phyloP scores from a whole-genome alignment of 2,113 vertebrate species.

The Pholis gunnellus region DNA sequence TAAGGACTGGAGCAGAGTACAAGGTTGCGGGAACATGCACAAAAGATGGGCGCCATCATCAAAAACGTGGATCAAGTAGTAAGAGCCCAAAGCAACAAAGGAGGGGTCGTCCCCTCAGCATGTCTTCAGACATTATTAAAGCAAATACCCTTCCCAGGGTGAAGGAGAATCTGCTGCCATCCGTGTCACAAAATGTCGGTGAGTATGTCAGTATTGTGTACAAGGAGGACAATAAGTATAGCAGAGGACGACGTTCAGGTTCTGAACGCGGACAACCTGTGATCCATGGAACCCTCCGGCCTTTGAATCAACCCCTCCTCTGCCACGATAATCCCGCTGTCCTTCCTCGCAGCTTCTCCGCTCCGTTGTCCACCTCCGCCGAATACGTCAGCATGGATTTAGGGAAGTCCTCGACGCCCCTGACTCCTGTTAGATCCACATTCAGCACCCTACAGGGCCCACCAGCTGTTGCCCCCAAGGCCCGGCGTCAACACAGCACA shows the following conservation, averaged over 20 bases:
- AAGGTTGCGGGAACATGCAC: constrained; percentile 72
- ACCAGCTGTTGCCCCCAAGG: constrained; percentile 68
- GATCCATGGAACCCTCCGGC: constrained; percentile 75
- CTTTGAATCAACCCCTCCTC: constrained; percentile 72
- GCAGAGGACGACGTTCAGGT: constrained; percentile 35
- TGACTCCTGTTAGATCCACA: constrained; percentile 72
- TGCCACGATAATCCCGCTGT: constrained; percentile 74
- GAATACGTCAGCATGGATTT: constrained; percentile 87
- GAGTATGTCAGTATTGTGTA: constrained; percentile 85
- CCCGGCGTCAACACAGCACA: constrained; percentile 61
- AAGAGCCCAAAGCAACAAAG: constrained; percentile 80
- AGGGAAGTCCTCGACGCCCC: constrained; percentile 68
- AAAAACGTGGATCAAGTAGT: constrained; percentile 73
- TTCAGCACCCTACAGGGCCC: constrained; percentile 70
- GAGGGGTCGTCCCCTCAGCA: constrained; percentile 76
- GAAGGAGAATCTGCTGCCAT: constrained; percentile 75
- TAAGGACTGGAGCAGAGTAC: constrained; percentile 74
- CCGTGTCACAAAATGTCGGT: constrained; percentile 75
- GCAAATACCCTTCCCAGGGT: constrained; percentile 84
- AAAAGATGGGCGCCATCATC: constrained; percentile 78
- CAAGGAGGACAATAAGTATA: constrained; percentile 67
- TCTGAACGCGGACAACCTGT: constrained; percentile 64
- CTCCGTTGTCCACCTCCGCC: constrained; percentile 80
- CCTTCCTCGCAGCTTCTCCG: constrained; percentile 85
- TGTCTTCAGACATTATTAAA: constrained; percentile 81